Evolutionary conservation across 2,888 invertebrate genomes (phyloP).

Genomic region (Fragum sueziense): DNA sequence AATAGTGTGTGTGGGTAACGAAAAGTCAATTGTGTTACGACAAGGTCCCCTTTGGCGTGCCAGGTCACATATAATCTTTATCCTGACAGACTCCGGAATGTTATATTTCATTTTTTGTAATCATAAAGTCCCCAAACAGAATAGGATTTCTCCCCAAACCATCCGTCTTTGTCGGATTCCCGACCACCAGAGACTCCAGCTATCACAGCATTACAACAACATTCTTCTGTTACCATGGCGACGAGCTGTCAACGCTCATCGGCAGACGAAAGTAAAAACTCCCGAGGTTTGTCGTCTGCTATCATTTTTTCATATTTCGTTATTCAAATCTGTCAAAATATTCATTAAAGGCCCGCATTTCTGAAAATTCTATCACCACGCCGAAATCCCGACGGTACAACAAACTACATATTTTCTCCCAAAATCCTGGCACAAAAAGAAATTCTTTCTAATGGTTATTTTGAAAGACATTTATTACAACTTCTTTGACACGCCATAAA

Average conservation of each 20-base stretch:
- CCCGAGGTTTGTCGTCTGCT: slow-evolving; percentile 18
- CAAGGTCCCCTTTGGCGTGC: too few species aligned
- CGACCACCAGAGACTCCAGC: slow-evolving; percentile 5
- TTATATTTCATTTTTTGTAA: slow-evolving; percentile 5
- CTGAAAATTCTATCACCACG: slow-evolving; percentile 51
- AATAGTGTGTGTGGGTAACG: too few species aligned
- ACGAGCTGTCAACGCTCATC: slow-evolving; percentile 19
- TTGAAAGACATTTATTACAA: slow-evolving; percentile 20
- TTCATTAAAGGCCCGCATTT: slow-evolving; percentile 58
- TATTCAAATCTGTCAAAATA: slow-evolving; percentile 61
- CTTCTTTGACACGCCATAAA: slow-evolving; percentile 18
- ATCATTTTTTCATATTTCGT: slow-evolving; percentile 25
- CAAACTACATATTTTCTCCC: slow-evolving; percentile 26
- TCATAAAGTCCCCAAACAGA: neutral
- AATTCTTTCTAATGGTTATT: slow-evolving; percentile 27
- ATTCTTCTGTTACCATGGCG: slow-evolving; percentile 16
- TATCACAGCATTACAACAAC: slow-evolving; percentile 5
- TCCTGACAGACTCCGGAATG: neutral
- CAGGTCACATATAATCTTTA: too few species aligned
- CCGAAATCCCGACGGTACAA: slow-evolving; percentile 28
- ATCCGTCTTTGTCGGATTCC: slow-evolving; percentile 12
- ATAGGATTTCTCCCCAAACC: slow-evolving; percentile 9
- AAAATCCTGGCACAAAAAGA: slow-evolving; percentile 5
- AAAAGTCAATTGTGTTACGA: too few species aligned
- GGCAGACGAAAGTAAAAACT: slow-evolving; percentile 20